These are phyloP conservation scores for Psilopogon haemacephalus DNA, from an alignment of 2,113 vertebrate genomes.

Conservation along the genomic window DNA sequence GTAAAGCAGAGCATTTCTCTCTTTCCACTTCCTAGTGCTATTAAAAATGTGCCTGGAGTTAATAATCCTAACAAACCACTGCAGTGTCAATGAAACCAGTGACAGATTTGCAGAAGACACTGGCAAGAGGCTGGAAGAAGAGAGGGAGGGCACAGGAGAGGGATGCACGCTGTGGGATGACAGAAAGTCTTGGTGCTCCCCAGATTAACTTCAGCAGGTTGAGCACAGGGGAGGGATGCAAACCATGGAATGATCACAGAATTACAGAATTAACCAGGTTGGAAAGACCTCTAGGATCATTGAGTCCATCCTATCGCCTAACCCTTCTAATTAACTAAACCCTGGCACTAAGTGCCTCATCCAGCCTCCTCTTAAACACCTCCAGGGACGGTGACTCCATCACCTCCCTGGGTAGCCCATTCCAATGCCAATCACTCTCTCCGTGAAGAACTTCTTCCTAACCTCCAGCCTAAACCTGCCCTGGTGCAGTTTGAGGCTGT, in stretches of 20 bases:
- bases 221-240: rapidly evolving
- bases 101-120: background rate
- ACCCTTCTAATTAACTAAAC: too few relatives aligned
- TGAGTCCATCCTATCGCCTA: too few relatives aligned
- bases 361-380: too few relatives aligned
- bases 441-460: too few relatives aligned
- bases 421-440: too few relatives aligned
- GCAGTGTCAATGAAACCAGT: background rate
- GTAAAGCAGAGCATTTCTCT: background rate
- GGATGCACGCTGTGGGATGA: background rate
- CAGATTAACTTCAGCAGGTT: background rate
- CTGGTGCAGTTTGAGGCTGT: too few relatives aligned
- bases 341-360: too few relatives aligned
- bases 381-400: too few relatives aligned
- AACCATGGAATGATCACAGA: background rate
- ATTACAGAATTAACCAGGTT: too few relatives aligned
- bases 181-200: background rate
- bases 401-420: too few relatives aligned
- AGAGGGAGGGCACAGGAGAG: background rate
- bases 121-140: background rate
- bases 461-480: too few relatives aligned
- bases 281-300: too few relatives aligned
- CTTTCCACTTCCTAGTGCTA: background rate
- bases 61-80: conserved; percentile 17
- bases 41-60: conserved; percentile 5